A percentile compares a stretch with the other conserved stretches of the same genome.
These are phyloP conservation scores for Anorthoa munda DNA, from an alignment of 2,888 invertebrate species.

Conservation along the genomic window DNA sequence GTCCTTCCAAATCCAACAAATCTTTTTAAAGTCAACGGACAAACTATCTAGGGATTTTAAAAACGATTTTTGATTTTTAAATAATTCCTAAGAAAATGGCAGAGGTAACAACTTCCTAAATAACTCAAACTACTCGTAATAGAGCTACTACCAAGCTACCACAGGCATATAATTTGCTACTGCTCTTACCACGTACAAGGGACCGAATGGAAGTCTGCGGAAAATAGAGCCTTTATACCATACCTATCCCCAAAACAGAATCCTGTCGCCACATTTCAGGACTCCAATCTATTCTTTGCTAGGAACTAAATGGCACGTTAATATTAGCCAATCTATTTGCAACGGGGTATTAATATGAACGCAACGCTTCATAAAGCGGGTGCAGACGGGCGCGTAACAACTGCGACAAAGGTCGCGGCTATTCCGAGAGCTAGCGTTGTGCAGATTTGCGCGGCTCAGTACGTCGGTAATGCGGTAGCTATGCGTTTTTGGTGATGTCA, in stretches of 20 bases:
- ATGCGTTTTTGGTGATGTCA: constrained; percentile 36
- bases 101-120: neutral
- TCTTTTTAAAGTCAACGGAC: too few relatives aligned
- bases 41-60: too few relatives aligned
- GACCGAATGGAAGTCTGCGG: too few relatives aligned
- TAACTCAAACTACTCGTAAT: neutral
- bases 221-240: too few relatives aligned
- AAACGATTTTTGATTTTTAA: too few relatives aligned
- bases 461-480: constrained; percentile 45
- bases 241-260: neutral
- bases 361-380: constrained; percentile 47
- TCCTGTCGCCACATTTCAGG: constrained; percentile 17
- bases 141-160: neutral
- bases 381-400: constrained; percentile 52
- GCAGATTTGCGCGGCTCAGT: constrained; percentile 29
- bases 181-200: too few relatives aligned
- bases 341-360: constrained; percentile 51
- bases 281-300: constrained; percentile 40
- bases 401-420: constrained; percentile 65
- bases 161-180: too few relatives aligned
- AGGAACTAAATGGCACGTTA: constrained; percentile 46
- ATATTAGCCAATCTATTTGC: constrained; percentile 54
- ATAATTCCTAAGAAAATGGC: too few relatives aligned
- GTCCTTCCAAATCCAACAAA: too few relatives aligned
- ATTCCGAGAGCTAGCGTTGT: constrained; percentile 54